Base-by-base conservation (phyloP, 2,888 invertebrate genomes). In the Junonia oenone region DNA sequence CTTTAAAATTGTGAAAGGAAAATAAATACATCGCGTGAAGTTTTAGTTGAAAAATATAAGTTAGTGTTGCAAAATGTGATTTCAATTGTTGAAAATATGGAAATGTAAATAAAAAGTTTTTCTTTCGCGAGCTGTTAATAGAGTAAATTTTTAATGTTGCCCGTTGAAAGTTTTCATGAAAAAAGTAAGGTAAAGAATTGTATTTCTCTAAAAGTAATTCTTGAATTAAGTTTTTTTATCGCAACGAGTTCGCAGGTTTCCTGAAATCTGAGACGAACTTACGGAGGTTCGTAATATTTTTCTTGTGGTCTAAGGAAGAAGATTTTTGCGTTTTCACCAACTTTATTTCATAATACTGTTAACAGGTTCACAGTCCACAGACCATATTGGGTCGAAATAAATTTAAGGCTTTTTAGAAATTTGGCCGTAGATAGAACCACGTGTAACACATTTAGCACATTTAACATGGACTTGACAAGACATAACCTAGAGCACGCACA, bases 251-350 rank as follows among this genome's bases (percentile, higher is more conserved):
- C 61, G 22, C 29, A 60, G 67, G 64, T 68, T 68, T 59, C 47
- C 59, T 49, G 50, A 63, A 64, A 63, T 69, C 65, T 64, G 63
- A 67, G 62, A 66, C 59, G 59, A 67, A 68, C 64, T 69, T 60
- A 59, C 60, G 54, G 51, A 58, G 58, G 52, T 62, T 66, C 58
- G 61, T 65, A 56, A 57, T 59, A 62, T 56, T 51, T 50, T 40
- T 11, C 8, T 17, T 37, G 13, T 56, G 58, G 61, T 50, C 11
- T 26, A 61, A 45, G 0, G 6, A 2, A 29, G 9, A 29, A 5
- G 11, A 29, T 11, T 29, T 11, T 8, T 11, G 2, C n/a, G n/a
- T 29, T 29, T 29, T 8, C 8, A 2, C 9, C 29, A 29, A 29
- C 11, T 29, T 29, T 29, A 29, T 8, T 11, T 11, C 8, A n/a